Base-by-base conservation (phyloP, 2,888 invertebrate genomes). In the Spodoptera exigua region DNA sequence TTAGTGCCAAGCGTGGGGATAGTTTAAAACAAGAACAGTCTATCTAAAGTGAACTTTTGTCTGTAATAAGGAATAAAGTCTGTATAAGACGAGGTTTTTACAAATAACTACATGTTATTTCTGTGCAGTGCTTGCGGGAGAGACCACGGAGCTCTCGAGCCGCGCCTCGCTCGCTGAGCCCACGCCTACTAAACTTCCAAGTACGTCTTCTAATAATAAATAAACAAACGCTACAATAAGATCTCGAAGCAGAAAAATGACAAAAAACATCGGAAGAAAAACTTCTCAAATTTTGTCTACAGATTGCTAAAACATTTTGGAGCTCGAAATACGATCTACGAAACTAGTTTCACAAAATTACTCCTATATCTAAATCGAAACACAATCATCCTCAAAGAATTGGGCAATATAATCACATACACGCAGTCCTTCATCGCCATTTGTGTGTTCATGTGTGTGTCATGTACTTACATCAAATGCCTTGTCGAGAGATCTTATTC, bases 171-270 rank as follows among this genome's bases (percentile, higher is more conserved):
- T 92, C 88, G 93, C 94, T 81, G 95, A 94, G 80, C 90, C 93
- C 88, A 88, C 95, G 91, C 95, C 95, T 83, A 95, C 95, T 95
- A 95, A 95, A 89, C 91, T 92, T 88, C 95, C 95, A 95, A 95
- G 95, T 95, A 95, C 88, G 95, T 95, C 88, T 83, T 74, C 73
- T 75, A 80, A 59, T 64, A 71, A 74, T 80, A 79, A 72, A 78
- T 78, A 70, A 79, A 68, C 52, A 69, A 76, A 77, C 82, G 89
- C 90, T 89, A 84, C 76, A 90, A 90, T 89, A 91, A 91, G 89
- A 90, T 89, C 90, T 89, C 58, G 32, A 63, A 43, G 37, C 36
- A 40, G 12, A 17, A 51, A 53, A 60, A 67, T 51, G 9, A 47
- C n/a, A 27, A 35, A 37, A 9, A 4, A 0, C 10, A 7, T 37